A percentile compares a stretch with the other conserved stretches of the same genome.
Conservation (phyloP, 2,113 vertebrate species). For the Myotis brandtii region DNA sequence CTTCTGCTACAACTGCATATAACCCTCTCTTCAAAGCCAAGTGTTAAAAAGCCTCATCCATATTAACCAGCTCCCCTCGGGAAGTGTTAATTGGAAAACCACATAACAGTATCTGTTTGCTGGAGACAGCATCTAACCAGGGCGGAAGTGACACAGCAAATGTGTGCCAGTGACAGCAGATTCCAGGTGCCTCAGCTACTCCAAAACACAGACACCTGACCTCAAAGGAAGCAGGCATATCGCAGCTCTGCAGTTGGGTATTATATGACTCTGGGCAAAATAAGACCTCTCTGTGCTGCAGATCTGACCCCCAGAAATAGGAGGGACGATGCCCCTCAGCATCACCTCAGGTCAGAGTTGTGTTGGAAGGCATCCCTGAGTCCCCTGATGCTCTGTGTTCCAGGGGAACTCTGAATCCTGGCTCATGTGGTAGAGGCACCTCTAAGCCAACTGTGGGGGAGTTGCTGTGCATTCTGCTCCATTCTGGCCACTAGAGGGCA, state of each 20-base stretch:
- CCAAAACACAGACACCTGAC: neutral
- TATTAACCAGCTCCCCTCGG: conserved; percentile 70
- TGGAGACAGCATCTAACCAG: conserved; percentile 49
- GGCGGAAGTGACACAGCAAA: conserved; percentile 35
- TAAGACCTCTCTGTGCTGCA: neutral
- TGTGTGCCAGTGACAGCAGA: neutral
- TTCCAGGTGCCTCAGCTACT: neutral
- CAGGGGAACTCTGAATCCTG: neutral
- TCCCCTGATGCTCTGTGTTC: neutral
- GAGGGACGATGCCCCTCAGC: neutral
- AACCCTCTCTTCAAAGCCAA: conserved; percentile 70
- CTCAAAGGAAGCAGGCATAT: neutral
- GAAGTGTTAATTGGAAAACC: conserved; percentile 74
- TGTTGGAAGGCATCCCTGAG: neutral
- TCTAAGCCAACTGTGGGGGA: neutral
- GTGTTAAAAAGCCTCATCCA: conserved; percentile 73
- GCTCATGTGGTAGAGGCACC: neutral
- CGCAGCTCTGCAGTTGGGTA: neutral
- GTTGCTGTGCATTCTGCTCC: neutral
- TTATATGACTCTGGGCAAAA: neutral
- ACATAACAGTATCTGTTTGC: conserved; percentile 70
- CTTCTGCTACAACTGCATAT: conserved; percentile 44
- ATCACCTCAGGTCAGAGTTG: neutral
- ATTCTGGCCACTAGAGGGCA: conserved; percentile 75
- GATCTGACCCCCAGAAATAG: neutral